Evolutionary conservation across 2,888 invertebrate genomes (phyloP).

Genomic region (Drosophila suboccidentalis): DNA sequence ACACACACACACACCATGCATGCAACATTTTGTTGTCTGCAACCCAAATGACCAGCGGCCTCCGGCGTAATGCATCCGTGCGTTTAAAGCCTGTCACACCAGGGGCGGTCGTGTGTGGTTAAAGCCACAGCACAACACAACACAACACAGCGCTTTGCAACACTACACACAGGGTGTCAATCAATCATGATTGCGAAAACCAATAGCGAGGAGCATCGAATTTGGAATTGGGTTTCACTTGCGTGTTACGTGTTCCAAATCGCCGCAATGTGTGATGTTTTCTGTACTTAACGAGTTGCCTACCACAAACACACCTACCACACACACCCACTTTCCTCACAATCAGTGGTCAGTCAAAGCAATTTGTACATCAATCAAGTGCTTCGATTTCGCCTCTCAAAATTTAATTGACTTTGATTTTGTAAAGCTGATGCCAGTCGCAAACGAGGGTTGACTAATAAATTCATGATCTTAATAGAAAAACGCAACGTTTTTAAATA

Average conservation of each 20-base stretch:
- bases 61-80: slow-evolving; percentile 1
- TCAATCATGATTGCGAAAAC: slow-evolving; percentile 56
- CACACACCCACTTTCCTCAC: slow-evolving; percentile 2
- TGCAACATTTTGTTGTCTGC: slow-evolving; percentile 52
- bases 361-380: slow-evolving; percentile 67
- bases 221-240: slow-evolving; percentile 45
- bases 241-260: slow-evolving; percentile 42
- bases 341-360: slow-evolving; percentile 45
- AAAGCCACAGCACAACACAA: slow-evolving; percentile 21
- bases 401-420: slow-evolving; percentile 75
- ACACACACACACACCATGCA: neutral
- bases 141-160: neutral
- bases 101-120: slow-evolving; percentile 30
- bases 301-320: slow-evolving; percentile 19
- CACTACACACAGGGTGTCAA: slow-evolving; percentile 51
- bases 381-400: slow-evolving; percentile 54
- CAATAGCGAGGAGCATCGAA: slow-evolving; percentile 3
- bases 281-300: slow-evolving; percentile 51
- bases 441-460: neutral
- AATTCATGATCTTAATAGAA: neutral
- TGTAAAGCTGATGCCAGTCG: slow-evolving; percentile 35
- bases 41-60: slow-evolving; percentile 20
- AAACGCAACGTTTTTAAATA: too few species aligned
- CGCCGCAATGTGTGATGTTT: slow-evolving; percentile 59
- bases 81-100: slow-evolving; percentile 49